phyloP scores from a whole-genome alignment of 2,113 vertebrate genomes.

The Thamnaconus septentrionalis region DNA sequence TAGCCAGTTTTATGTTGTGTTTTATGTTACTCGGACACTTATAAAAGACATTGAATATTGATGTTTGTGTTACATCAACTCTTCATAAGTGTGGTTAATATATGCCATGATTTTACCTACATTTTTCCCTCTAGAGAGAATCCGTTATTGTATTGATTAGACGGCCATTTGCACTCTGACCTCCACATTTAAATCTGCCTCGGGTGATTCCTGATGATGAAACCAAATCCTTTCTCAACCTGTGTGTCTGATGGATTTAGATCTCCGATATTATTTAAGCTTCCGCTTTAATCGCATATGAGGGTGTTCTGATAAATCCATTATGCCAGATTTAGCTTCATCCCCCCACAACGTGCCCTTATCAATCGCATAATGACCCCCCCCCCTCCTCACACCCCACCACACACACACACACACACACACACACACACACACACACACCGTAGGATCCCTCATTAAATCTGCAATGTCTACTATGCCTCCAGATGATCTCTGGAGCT shows the following conservation, averaged over 20 bases:
- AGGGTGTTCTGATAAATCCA: constrained; percentile 22
- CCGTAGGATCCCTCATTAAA: no score
- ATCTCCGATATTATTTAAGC: background rate
- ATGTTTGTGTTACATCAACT: no score
- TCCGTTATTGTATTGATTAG: background rate
- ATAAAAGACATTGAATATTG: no score
- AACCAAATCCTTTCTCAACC: background rate
- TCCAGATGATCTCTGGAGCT: background rate
- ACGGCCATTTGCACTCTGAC: background rate
- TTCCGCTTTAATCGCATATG: constrained; percentile 31
- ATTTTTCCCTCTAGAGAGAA: background rate
- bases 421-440: no score
- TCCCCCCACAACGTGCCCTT: constrained; percentile 11
- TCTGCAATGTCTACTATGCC: background rate
- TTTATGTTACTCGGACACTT: no score
- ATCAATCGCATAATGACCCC: background rate
- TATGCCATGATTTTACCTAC: background rate
- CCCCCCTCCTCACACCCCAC: constrained; percentile 8
- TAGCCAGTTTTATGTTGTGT: no score
- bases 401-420: no score
- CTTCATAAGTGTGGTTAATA: no score
- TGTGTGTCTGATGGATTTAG: background rate
- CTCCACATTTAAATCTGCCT: background rate
- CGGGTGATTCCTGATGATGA: background rate
- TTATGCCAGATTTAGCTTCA: constrained; percentile 37